Evolutionary conservation across 1,140 invertebrate species (phyloP), one percentile per base, ranked within the genome.

Genomic region (Drosophila pseudoananassae): DNA sequence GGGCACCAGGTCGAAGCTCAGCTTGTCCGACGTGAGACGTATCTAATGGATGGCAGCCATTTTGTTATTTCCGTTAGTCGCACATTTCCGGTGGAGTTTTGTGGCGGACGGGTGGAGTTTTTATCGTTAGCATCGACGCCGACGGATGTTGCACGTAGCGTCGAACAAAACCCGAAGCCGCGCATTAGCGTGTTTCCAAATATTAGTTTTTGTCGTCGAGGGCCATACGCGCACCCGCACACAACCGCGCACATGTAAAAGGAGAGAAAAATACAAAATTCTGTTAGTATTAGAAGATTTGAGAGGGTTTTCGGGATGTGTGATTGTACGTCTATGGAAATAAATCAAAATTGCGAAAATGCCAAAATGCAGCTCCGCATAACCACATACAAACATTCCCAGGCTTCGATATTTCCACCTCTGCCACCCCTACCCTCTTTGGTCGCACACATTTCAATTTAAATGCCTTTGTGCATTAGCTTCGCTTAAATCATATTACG

Each of bases 1-100:
- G 56, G 96, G 94, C 15, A 96, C 94, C 23, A 97, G 91, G 91
- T 96, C 95, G 87, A 97, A 97, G 77, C 96, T 93, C 36, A 97
- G 95, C 92, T 97, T 96, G 82, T 97, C 96, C 87, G 96, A 96
- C 0, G 96, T 95, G 75, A 96, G 93, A 45, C 96, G 94, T 27
- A 96, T 93, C 95, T 96, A 38, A 61, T 73, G 47, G 68, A 56
- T 64, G 83, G 17, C 64, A 55, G 61, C 63, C 83, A 78, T 87
- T 87, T 88, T 88, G 82, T 82, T 83, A 87, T 87, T 87, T 87
- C 83, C 83, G 83, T 87, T 88, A 76, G 83, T 64, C 75, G 81
- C 75, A 77, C 83, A 78, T 87, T 87, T 87, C 83, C 83, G 83
- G 78, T 49, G 40, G 27, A 71, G 76, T 59, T 75, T 3, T 47